phyloP scores from a whole-genome alignment of 2,113 vertebrate species.

The Dicaeum eximium region DNA sequence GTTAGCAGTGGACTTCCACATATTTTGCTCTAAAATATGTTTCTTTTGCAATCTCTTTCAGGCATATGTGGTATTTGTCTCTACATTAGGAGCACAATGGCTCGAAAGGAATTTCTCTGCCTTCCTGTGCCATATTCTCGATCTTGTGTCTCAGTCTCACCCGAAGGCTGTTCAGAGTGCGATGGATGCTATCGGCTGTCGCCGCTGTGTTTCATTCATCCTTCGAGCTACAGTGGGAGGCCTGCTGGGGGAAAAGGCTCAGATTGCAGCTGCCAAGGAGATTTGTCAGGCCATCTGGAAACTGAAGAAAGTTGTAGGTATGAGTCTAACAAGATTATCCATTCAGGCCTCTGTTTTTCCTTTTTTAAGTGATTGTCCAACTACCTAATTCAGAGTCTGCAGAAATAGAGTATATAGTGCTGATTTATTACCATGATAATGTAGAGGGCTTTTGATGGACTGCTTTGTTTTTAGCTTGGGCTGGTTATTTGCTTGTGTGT shows the following conservation, averaged over 20 bases:
- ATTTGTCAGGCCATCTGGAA: conserved; percentile 81
- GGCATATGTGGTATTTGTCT: conserved; percentile 89
- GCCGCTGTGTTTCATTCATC: conserved; percentile 87
- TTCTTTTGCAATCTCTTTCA: conserved; percentile 68
- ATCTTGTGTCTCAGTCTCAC: conserved; percentile 82
- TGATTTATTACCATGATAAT: conserved; percentile 15
- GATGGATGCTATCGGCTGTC: conserved; percentile 74
- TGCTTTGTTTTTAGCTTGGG: background rate
- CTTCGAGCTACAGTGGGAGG: conserved; percentile 84
- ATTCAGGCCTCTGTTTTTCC: background rate
- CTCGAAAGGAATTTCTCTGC: conserved; percentile 84
- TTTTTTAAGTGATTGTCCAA: conserved; percentile 23
- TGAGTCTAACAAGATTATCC: conserved; percentile 59
- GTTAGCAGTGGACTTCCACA: background rate
- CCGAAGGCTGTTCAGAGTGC: conserved; percentile 78
- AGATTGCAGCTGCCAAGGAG: conserved; percentile 86
- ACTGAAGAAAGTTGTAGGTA: conserved; percentile 85
- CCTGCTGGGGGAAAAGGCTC: conserved; percentile 92
- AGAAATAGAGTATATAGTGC: background rate
- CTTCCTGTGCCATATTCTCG: conserved; percentile 83
- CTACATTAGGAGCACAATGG: conserved; percentile 84
- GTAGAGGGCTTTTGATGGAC: background rate
- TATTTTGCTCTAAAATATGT: background rate
- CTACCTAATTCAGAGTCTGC: background rate
- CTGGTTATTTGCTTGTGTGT: background rate